Percentiles rank a stretch among this genome's conserved stretches.
phyloP scores from a whole-genome alignment of 2,797 vertebrate genomes.

The Chloroceryle amazona region DNA sequence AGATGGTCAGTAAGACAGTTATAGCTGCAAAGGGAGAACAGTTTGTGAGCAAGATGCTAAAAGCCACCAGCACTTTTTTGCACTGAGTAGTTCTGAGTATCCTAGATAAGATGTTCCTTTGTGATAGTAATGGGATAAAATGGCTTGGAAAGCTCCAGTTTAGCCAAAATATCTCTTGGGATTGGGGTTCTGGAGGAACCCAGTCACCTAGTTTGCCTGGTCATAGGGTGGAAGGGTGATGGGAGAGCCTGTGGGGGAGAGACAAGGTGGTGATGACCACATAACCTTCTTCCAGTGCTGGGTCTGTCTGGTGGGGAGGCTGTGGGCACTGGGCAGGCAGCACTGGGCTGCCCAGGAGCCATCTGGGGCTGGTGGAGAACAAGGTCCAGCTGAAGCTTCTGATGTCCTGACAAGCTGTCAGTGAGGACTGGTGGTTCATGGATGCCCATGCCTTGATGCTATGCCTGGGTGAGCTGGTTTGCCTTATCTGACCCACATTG shows the following conservation, averaged over 20 bases:
- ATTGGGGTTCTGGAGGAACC: background rate
- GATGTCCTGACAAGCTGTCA: background rate
- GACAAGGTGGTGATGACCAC: background rate
- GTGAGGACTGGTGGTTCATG: background rate
- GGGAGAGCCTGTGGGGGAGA: background rate
- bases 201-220: background rate
- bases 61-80: background rate
- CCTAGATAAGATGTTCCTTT: background rate
- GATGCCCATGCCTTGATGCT: background rate
- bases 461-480: background rate
- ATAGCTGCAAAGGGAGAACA: background rate
- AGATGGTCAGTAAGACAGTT: background rate
- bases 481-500: background rate
- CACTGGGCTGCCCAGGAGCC: background rate
- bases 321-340: background rate
- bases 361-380: background rate
- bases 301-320: background rate
- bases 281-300: fast-evolving
- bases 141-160: background rate
- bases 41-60: fast-evolving
- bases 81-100: background rate
- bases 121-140: background rate
- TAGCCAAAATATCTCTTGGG: background rate
- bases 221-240: fast-evolving
- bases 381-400: background rate